phyloP scores from a whole-genome alignment of 2,888 invertebrate genomes.

The Sisyra nigra region DNA sequence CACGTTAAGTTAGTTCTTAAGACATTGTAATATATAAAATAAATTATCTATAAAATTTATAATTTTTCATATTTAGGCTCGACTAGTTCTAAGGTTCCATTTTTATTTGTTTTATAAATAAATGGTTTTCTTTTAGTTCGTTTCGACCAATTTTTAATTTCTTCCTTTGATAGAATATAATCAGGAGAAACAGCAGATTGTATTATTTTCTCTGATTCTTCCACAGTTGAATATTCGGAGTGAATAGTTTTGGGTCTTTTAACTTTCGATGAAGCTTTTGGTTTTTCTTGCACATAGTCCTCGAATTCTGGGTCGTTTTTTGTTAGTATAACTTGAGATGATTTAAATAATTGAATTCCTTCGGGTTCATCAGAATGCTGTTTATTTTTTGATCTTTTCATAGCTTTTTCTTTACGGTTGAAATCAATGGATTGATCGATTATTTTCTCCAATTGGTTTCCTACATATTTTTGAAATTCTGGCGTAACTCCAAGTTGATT shows the following conservation, averaged over 20 bases:
- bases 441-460: conserved; percentile 31
- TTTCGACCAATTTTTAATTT: conserved; percentile 35
- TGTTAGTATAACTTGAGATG: conserved; percentile 27
- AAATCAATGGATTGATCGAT: conserved; percentile 28
- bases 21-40: neutral
- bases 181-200: conserved; percentile 28
- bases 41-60: conserved; percentile 2
- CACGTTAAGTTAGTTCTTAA: neutral
- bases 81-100: conserved; percentile 21
- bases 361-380: conserved; percentile 23
- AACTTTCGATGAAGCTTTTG: conserved; percentile 21
- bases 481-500: conserved; percentile 34
- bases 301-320: conserved; percentile 25
- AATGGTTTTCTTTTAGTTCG: conserved; percentile 35
- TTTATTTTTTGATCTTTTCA: conserved; percentile 13
- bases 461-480: conserved; percentile 33
- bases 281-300: conserved; percentile 24
- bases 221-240: conserved; percentile 12
- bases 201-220: conserved; percentile 17
- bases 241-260: conserved; percentile 18
- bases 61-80: conserved; percentile 11
- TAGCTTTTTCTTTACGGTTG: conserved; percentile 5
- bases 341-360: conserved; percentile 31
- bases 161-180: conserved; percentile 31
- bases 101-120: conserved; percentile 27